These are phyloP conservation scores for Australoheros facetus DNA, from an alignment of 2,797 vertebrate species.

Conservation along the genomic window DNA sequence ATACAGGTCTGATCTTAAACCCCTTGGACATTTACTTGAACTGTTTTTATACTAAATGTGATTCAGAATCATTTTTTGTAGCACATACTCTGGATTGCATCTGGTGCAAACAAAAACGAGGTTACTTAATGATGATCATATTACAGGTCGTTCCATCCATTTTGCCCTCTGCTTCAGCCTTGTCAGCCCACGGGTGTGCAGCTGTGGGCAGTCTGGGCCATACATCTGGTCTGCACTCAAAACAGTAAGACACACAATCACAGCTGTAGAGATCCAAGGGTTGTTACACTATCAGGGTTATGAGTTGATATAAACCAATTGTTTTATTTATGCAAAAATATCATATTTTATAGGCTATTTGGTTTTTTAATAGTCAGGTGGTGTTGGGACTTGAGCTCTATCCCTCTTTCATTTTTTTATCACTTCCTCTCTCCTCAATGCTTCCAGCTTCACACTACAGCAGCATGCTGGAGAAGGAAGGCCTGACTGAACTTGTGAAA, in stretches of 20 bases:
- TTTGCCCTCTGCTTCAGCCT: conserved; percentile 88
- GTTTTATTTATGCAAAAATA: neutral
- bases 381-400: neutral
- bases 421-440: neutral
- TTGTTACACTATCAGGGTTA: neutral
- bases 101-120: neutral
- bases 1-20: neutral
- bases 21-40: neutral
- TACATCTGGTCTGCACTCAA: conserved; percentile 92
- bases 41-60: neutral
- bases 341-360: neutral
- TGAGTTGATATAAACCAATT: neutral
- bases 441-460: conserved; percentile 87
- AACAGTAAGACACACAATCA: conserved; percentile 83
- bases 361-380: neutral
- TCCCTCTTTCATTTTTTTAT: conserved; percentile 5
- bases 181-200: conserved; percentile 90
- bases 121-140: conserved; percentile 6
- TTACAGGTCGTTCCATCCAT: conserved; percentile 90
- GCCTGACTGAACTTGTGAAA: conserved; percentile 86
- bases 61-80: neutral
- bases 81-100: neutral
- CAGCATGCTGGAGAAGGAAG: conserved; percentile 89
- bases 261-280: neutral
- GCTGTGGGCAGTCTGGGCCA: conserved; percentile 96